A percentile compares a stretch with the other conserved stretches of the same genome.
Evolutionary conservation across 2,113 vertebrate species (phyloP).

Genomic region (Amazona vittata): DNA sequence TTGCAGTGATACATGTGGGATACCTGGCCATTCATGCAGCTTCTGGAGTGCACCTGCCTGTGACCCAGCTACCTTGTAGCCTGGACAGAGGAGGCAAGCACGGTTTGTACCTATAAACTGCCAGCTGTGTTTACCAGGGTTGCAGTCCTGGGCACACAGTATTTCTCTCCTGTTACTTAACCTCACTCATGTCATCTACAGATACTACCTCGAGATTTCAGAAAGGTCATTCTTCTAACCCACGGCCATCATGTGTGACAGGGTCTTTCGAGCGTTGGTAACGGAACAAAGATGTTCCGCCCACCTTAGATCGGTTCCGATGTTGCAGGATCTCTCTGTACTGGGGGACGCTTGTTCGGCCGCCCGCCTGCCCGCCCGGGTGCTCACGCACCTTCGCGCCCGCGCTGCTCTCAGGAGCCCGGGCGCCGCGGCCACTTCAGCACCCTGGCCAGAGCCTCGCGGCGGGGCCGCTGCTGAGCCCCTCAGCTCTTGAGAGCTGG

Average conservation of each 20-base stretch:
- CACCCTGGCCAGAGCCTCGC: conserved; percentile 40
- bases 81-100: not conserved
- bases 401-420: not conserved
- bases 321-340: accelerated
- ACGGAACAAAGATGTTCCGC: not conserved
- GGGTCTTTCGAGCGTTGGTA: not conserved
- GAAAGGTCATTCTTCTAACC: not conserved
- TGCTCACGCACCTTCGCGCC: accelerated
- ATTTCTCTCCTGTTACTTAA: not conserved
- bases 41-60: not conserved
- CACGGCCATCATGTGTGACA: accelerated
- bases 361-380: accelerated
- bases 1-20: not conserved
- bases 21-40: too few relatives aligned
- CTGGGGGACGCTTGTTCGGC: accelerated
- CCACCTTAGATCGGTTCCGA: not conserved
- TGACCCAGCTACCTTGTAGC: not conserved
- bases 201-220: not conserved
- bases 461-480: too few relatives aligned
- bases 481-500: accelerated
- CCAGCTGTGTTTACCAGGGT: not conserved
- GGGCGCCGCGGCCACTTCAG: not conserved
- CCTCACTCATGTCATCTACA: accelerated
- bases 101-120: not conserved
- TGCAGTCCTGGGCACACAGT: accelerated